These are phyloP conservation scores for Athalia rosae DNA, from an alignment of 2,888 invertebrate genomes.

Conservation along the genomic window DNA sequence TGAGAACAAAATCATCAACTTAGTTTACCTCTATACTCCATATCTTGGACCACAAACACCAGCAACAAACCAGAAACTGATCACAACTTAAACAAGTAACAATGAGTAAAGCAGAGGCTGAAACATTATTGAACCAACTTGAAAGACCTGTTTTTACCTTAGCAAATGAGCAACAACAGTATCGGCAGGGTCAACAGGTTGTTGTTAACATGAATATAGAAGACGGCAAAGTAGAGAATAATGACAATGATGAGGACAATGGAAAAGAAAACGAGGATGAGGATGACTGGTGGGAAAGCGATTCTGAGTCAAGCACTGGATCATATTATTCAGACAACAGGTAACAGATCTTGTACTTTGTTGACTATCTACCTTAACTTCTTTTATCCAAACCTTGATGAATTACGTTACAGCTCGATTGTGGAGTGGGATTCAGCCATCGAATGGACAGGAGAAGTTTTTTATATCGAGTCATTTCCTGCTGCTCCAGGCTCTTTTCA, in stretches of 20 bases:
- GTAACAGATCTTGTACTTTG: constrained; percentile 52
- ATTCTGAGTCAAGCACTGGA: constrained; percentile 69
- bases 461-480: constrained; percentile 66
- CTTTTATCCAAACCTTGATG: not conserved
- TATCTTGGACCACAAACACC: too few species aligned
- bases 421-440: constrained; percentile 70
- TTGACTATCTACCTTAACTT: not conserved
- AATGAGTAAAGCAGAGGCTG: constrained; percentile 56
- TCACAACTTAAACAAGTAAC: not conserved
- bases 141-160: constrained; percentile 36
- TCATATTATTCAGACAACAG: constrained; percentile 70
- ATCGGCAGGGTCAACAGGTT: constrained; percentile 29
- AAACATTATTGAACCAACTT: constrained; percentile 52
- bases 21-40: too few species aligned
- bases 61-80: too few species aligned
- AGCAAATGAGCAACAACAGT: too few species aligned
- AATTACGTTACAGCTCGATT: constrained; percentile 59
- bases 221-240: constrained; percentile 41
- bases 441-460: constrained; percentile 65
- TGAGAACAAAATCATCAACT: too few species aligned
- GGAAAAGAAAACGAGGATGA: constrained; percentile 60
- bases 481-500: constrained; percentile 46
- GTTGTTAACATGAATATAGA: constrained; percentile 9
- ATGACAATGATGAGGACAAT: constrained; percentile 19
- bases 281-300: constrained; percentile 70